phyloP scores from a whole-genome alignment of 2,113 vertebrate species.

The Petroica traversi region DNA sequence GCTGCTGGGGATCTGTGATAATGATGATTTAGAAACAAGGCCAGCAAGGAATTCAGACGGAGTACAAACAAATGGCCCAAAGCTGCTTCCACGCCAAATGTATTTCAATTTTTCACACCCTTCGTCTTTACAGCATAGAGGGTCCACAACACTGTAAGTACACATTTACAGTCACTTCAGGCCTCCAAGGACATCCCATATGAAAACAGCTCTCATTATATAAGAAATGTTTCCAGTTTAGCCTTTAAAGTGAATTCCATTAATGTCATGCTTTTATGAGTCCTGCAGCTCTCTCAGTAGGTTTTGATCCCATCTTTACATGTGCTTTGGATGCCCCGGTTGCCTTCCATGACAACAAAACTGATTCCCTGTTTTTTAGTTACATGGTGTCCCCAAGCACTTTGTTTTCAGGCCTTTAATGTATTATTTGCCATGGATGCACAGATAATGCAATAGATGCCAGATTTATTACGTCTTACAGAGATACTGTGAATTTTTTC shows the following conservation, averaged over 20 bases:
- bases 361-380: neutral
- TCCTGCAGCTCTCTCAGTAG: neutral
- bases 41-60: constrained; percentile 15
- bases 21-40: neutral
- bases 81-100: neutral
- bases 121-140: neutral
- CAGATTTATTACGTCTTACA: neutral
- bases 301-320: neutral
- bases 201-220: neutral
- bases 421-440: neutral
- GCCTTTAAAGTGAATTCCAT: neutral
- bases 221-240: neutral
- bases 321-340: neutral
- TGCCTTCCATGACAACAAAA: neutral
- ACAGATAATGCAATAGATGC: neutral
- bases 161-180: neutral
- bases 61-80: constrained; percentile 8
- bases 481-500: neutral
- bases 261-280: neutral
- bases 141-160: neutral
- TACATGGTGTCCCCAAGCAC: neutral
- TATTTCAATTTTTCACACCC: constrained; percentile 15
- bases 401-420: neutral
- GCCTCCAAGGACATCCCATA: neutral
- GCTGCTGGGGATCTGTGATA: neutral